Base-by-base conservation (phyloP, 2,888 invertebrate genomes). In the Trissolcus brochymenae region DNA sequence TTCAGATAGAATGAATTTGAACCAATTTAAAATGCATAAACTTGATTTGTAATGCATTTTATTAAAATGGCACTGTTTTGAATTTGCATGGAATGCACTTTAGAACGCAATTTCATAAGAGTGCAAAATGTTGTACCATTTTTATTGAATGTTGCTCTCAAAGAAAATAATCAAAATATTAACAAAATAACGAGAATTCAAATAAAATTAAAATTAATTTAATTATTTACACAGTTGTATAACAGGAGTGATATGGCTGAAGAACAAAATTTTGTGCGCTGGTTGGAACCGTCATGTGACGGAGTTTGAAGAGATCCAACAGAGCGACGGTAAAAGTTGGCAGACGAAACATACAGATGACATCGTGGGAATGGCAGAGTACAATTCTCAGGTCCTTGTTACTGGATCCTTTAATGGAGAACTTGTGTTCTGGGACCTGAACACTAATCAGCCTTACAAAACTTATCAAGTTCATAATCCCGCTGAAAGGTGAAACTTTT, bases 371-470 rank as follows among this genome's bases (percentile, higher is more conserved):
- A 92, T 94, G 0, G 93, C 94, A 49, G 92, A 92, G 0, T 91
- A 93, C 79, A 80, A 91, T 17, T 94, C 95, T 0, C 82, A 87
- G 50, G 91, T 94, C 16, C 88, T 96, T 29, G 95, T 93, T 49
- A 96, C 96, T 1, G 92, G 92, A 79, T 93, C 94, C 11, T 94
- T 94, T 87, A 94, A 93, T 81, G 96, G 96, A 0, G 95, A 95
- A 87, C 90, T 96, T 56, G 90, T 96, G 21, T 91, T 96, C 80
- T 96, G 96, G 96, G 92, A 93, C 80, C 90, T 95, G 66, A 95
- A 95, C 89, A 95, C 95, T 0, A 95, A 95, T 0, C 94, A 95
- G 86, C 93, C 94, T 0, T 94, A 93, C 86, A 82, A 85, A 72
- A 82, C 80, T 64, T 85, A 84, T 57, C 82, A 83, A 75, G 90